phyloP scores from a whole-genome alignment of 2,113 vertebrate genomes.

The Nesoenas mayeri region DNA sequence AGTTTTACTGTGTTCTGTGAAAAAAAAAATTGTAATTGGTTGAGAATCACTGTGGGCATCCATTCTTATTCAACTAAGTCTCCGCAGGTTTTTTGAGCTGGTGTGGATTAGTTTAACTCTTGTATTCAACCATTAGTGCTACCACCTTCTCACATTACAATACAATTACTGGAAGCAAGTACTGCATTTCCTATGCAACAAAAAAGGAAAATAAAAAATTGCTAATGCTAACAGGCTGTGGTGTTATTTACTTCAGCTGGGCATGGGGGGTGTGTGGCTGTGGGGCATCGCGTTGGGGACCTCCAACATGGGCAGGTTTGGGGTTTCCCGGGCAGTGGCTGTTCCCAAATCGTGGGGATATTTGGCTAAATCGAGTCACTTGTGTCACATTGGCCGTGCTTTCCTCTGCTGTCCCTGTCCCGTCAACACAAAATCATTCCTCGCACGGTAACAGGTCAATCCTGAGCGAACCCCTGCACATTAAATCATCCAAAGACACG shows the following conservation, averaged over 20 bases:
- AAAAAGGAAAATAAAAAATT: constrained; percentile 95
- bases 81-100: constrained; percentile 87
- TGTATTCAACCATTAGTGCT: constrained; percentile 90
- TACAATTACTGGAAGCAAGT: constrained; percentile 98
- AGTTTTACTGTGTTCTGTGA: constrained; percentile 86
- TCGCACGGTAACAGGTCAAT: accelerated
- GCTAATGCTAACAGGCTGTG: constrained; percentile 86
- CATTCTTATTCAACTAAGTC: constrained; percentile 88
- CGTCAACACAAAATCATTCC: accelerated
- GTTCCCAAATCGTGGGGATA: accelerated
- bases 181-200: constrained; percentile 99
- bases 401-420: accelerated
- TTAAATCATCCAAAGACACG: accelerated
- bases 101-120: constrained; percentile 89
- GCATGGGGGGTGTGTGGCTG: background rate
- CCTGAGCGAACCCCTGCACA: background rate
- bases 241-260: constrained; percentile 52
- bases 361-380: accelerated
- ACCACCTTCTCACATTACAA: constrained; percentile 92
- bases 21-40: constrained; percentile 87
- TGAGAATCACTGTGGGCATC: constrained; percentile 89
- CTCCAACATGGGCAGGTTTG: background rate
- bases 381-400: accelerated
- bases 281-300: background rate
- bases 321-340: background rate